Conservation (phyloP, 1,140 invertebrate genomes). For the Heterodera carotae region DNA sequence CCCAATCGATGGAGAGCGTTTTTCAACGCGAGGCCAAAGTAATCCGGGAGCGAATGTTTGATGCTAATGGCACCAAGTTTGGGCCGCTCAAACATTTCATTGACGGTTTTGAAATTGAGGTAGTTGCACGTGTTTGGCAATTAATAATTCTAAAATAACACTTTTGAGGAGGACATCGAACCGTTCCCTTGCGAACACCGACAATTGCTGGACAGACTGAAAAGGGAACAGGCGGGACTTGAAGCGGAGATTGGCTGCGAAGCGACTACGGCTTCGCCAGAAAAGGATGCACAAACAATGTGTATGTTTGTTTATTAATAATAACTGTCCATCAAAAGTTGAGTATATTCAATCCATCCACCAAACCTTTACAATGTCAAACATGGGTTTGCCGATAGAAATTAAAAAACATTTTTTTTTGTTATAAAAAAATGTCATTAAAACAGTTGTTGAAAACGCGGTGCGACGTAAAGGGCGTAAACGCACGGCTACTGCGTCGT, state of each 20-base stretch:
- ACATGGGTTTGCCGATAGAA: no score
- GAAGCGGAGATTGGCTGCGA: not conserved
- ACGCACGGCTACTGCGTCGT: not conserved
- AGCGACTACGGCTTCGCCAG: not conserved
- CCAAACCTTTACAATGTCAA: no score
- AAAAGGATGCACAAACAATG: not conserved
- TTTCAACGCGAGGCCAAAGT: constrained; percentile 31
- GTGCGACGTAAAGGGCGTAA: not conserved
- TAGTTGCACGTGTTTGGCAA: not conserved
- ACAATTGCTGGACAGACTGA: constrained; percentile 26
- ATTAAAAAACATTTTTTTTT: not conserved
- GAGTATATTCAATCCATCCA: no score
- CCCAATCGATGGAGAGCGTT: constrained; percentile 29
- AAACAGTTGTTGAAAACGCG: not conserved
- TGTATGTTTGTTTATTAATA: not conserved
- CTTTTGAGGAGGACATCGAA: constrained; percentile 32
- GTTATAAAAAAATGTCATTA: no score
- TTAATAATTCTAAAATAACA: not conserved
- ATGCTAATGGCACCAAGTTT: constrained; percentile 21
- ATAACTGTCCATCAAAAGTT: no score
- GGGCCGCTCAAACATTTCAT: constrained; percentile 27
- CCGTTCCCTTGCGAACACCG: constrained; percentile 34
- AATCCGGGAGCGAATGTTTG: constrained; percentile 29
- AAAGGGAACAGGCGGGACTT: not conserved
- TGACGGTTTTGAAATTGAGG: constrained; percentile 34